Percentiles rank a stretch among this genome's conserved stretches.
Evolutionary conservation across 2,888 invertebrate species (phyloP).

Genomic region (Nephrotoma appendiculata): DNA sequence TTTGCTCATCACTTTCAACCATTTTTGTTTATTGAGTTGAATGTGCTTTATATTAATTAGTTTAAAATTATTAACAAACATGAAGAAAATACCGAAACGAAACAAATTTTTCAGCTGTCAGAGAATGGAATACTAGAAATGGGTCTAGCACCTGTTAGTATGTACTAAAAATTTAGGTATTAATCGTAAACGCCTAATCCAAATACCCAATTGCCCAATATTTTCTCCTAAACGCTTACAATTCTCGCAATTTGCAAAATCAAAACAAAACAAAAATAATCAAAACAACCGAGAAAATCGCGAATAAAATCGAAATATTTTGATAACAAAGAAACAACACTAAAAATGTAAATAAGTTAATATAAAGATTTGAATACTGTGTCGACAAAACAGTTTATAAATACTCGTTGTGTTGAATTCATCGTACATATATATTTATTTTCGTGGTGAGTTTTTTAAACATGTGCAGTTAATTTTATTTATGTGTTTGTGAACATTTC

Average conservation of each 20-base stretch:
- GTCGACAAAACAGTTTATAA: background rate
- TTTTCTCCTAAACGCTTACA: background rate
- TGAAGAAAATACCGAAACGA: too few relatives aligned
- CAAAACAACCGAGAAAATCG: background rate
- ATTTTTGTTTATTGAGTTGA: too few relatives aligned
- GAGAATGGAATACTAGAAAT: too few relatives aligned
- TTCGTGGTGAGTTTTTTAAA: background rate
- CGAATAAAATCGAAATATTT: background rate
- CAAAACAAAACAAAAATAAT: background rate
- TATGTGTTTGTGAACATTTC: background rate
- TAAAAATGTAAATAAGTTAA: background rate
- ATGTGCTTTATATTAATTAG: too few relatives aligned
- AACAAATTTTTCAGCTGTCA: too few relatives aligned
- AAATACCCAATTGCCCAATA: background rate
- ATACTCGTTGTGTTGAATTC: background rate
- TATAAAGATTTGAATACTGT: background rate
- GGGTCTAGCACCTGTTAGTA: background rate
- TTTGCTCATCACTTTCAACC: too few relatives aligned
- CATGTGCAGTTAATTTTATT: background rate
- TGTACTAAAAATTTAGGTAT: background rate
- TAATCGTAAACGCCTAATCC: background rate
- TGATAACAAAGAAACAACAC: background rate
- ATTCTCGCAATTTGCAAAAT: background rate
- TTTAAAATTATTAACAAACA: too few relatives aligned
- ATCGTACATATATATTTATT: background rate